Base-by-base conservation (phyloP, 2,888 invertebrate species). In the Siphlonurus alternatus region DNA sequence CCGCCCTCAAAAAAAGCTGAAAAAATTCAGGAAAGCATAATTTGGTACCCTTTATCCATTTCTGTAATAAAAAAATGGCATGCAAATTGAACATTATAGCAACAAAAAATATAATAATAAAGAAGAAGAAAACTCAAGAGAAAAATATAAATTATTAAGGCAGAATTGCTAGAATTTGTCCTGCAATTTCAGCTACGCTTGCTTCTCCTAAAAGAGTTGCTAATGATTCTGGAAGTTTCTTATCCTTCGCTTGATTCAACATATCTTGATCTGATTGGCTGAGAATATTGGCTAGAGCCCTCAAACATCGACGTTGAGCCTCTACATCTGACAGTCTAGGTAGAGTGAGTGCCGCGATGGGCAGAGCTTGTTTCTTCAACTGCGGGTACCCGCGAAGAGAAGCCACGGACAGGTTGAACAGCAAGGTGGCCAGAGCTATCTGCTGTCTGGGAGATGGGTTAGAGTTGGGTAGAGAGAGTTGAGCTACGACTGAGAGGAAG, bases 341-440 rank as follows among this genome's bases (percentile, higher is more conserved):
- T 20, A 56, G 20, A 10, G 20, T n/a, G 7, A 22, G 7, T n/a
- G 22, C 19, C 7, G 56, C n/a, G 7, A 56, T 20, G n/a, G 56
- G 56, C n/a, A 56, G 20, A 56, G 22, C n/a, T 18, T 18, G 7
- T 56, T 56, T 56, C 5, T 5, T n/a, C n/a, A 56, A 22, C 7
- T 56, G 19, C 7, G 56, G 19, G 7, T 56, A 20, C 20, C 56
- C 56, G 7, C 56, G 5, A 53, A 25, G 25, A 51, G 82, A 74
- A 53, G 84, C 80, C 7, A 91, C 83, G 0, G 85, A 81, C 68
- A 87, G 76, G 74, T 92, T 92, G 66, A 92, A 74, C 2, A 89
- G 73, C 38, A 89, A 76, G 0, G 90, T 89, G 0, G 86, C 77
- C 53, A 87, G 78, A 1, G 89, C 90, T 65, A 90, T 82, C 84